Percentiles rank a stretch among this genome's conserved stretches.
Evolutionary conservation across 2,797 vertebrate genomes (phyloP).

Genomic region (Malurus splendens): DNA sequence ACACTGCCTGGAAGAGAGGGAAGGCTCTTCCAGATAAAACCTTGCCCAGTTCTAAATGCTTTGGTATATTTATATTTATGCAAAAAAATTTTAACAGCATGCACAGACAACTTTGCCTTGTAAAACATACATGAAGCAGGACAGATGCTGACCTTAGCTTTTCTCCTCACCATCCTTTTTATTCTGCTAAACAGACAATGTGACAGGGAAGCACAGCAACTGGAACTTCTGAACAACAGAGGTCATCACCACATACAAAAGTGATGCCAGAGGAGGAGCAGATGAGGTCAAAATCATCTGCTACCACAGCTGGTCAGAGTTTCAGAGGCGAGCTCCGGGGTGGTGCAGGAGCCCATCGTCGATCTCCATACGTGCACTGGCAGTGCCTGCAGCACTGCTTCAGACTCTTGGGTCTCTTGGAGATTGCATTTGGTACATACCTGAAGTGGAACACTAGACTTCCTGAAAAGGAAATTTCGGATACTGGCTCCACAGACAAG

Average conservation of each 20-base stretch:
- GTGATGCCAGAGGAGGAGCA: background rate
- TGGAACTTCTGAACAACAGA: background rate
- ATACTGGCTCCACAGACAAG: background rate
- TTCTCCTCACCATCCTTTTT: background rate
- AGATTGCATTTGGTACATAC: background rate
- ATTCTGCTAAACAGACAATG: accelerated
- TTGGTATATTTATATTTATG: background rate
- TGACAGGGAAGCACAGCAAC: background rate
- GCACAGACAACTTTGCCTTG: background rate
- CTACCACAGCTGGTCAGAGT: background rate
- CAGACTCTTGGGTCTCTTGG: background rate
- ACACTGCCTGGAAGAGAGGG: background rate
- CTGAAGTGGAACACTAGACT: background rate
- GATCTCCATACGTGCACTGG: too few relatives aligned
- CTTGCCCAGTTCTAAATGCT: background rate
- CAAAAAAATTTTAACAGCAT: background rate
- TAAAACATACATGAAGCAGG: background rate
- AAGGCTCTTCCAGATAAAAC: background rate
- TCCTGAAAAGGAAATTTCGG: background rate
- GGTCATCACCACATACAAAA: accelerated
- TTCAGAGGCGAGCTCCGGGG: background rate
- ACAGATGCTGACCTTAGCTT: background rate
- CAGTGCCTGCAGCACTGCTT: background rate
- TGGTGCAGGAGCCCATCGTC: background rate
- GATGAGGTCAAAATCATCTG: background rate